Evolutionary conservation across 2,888 invertebrate genomes (phyloP).

Genomic region (Furcula furcula): DNA sequence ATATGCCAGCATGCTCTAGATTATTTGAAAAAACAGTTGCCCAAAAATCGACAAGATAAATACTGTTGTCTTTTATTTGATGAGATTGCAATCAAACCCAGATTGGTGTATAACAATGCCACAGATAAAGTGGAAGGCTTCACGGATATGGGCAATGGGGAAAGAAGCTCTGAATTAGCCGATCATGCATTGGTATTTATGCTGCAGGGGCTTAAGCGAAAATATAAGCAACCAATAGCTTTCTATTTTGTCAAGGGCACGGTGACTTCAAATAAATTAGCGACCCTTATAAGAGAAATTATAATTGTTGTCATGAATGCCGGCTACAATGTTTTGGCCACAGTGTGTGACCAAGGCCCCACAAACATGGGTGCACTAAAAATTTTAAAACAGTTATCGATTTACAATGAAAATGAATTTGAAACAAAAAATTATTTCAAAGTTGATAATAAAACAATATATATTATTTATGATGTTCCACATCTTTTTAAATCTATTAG

Average conservation of each 20-base stretch:
- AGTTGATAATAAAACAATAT: not conserved
- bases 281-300: constrained; percentile 9
- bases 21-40: constrained; percentile 4
- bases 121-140: constrained; percentile 18
- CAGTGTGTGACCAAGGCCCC: constrained; percentile 22
- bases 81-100: constrained; percentile 17
- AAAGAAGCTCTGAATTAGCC: constrained; percentile 8
- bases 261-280: constrained; percentile 9
- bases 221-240: constrained; percentile 22
- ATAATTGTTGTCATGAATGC: constrained; percentile 1
- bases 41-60: constrained; percentile 5
- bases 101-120: constrained; percentile 7
- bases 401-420: not conserved
- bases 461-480: constrained; percentile 9
- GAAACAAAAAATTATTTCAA: not conserved
- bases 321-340: constrained; percentile 11
- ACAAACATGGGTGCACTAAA: constrained; percentile 12
- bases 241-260: constrained; percentile 24
- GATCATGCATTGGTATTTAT: constrained; percentile 21
- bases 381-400: constrained; percentile 1
- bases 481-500: constrained; percentile 15
- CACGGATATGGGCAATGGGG: constrained; percentile 10
- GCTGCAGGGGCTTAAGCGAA: constrained; percentile 18
- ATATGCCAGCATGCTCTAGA: not conserved
- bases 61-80: constrained; percentile 17